Base-by-base conservation (phyloP, 2,113 vertebrate species). In the Scomber colias region DNA sequence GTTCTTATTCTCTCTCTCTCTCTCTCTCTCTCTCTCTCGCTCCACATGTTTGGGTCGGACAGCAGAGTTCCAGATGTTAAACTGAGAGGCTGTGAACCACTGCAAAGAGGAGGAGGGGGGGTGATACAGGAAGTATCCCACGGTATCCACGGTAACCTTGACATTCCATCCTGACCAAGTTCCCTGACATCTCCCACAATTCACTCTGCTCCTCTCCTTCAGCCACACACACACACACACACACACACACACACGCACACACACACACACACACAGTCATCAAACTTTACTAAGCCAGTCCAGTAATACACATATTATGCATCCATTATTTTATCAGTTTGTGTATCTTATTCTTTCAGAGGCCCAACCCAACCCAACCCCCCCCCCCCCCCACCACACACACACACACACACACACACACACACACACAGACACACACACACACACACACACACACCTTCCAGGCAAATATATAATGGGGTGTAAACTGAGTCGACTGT, bases 71-170 rank as follows among this genome's bases (percentile, higher is more conserved):
- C 94, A 94, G 93, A 94, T 95, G 94, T 95, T 94, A 53, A 71
- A 86, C 57, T 79, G 50, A 82, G 85, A 73, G 87, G 85, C 89
- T 89, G 91, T 89, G 91, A 93, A 91, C 86, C 68, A 27, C 68
- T 77, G 82, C 10, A 2, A 60, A 77, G 71, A 55, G 61, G 64
- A 13, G 55, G 31, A 50, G 40, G 44, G 54, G 57, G 71, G 79
- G 87, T 51, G 45, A 15, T 48, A 93, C 91, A 95, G 94, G 94
- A 95, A 95, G 92, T 93, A 92, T 94, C 94, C 93, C 93, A 95
- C 93, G 94, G 92, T 95, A 94, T 94, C 92, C 88, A 94, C 87
- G 86, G 93, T 92, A 94, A 94, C 93, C 93, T 92, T 93, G 83
- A 84, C 93, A 94, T 94, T 94, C 94, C 91, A 89, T 89, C 92